Percentiles rank a stretch among this genome's conserved stretches.
Conservation (phyloP, 37 sponge, comb jelly and placozoan species). For the Halichondria panicea region DNA sequence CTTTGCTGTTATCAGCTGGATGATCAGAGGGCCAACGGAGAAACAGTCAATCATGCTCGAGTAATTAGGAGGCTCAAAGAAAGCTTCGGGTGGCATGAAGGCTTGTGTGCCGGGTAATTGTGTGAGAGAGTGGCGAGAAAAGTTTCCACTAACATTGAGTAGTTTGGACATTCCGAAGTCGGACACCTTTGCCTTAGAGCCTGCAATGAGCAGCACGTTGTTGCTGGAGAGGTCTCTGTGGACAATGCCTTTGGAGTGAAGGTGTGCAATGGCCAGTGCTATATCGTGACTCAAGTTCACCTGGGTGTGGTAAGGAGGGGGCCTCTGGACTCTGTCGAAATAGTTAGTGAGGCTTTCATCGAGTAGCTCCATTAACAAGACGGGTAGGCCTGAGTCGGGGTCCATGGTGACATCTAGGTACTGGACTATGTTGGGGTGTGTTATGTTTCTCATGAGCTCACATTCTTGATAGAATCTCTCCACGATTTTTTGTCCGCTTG, state of each 20-base stretch:
- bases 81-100: constrained; percentile 25
- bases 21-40: constrained; percentile 8
- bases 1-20: not conserved
- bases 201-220: constrained; percentile 29
- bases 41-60: not conserved
- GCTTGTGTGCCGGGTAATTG: constrained; percentile 11
- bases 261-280: constrained; percentile 19
- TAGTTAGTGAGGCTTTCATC: constrained; percentile 32
- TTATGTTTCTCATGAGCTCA: not conserved
- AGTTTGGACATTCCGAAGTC: constrained; percentile 32
- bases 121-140: not conserved
- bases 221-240: constrained; percentile 46
- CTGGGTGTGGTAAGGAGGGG: constrained; percentile 14
- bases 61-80: constrained; percentile 8
- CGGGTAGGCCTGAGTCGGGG: not conserved
- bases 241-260: constrained; percentile 28
- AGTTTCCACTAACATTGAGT: not conserved
- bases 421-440: constrained; percentile 27
- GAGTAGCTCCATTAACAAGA: constrained; percentile 36
- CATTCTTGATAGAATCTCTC: constrained; percentile 7
- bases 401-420: constrained; percentile 1
- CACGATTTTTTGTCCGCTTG: not conserved
- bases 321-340: constrained; percentile 1
- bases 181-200: constrained; percentile 17
- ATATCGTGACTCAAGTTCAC: constrained; percentile 33